These are phyloP conservation scores for Sakesphorus luctuosus DNA, from an alignment of 2,113 vertebrate species.

Conservation along the genomic window DNA sequence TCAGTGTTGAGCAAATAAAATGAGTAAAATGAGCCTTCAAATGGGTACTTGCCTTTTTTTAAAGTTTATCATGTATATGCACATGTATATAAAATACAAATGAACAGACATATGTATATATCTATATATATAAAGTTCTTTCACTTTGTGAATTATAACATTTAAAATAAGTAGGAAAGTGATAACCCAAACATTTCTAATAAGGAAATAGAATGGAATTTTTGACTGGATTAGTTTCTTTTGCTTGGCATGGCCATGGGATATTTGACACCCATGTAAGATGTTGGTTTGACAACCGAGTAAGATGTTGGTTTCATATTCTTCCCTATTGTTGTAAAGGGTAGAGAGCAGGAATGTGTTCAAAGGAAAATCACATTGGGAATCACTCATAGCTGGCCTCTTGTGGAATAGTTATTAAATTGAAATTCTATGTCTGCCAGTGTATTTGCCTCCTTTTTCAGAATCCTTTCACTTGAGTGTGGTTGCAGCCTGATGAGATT, in stretches of 20 bases:
- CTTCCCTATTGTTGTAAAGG: neutral
- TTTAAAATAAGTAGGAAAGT: neutral
- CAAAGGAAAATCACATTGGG: neutral
- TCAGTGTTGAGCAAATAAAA: neutral
- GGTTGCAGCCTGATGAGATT: neutral
- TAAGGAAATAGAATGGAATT: neutral
- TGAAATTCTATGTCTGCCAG: neutral
- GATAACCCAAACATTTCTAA: neutral
- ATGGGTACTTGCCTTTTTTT: accelerated
- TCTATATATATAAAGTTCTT: neutral
- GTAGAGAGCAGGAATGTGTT: neutral
- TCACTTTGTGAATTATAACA: neutral
- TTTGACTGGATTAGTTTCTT: neutral
- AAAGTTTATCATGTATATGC: neutral
- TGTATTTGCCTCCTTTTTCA: neutral
- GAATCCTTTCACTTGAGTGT: neutral
- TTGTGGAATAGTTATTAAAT: neutral
- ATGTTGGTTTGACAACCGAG: neutral
- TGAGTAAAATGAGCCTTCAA: neutral
- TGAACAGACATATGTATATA: accelerated
- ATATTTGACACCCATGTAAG: neutral
- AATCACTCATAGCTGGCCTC: neutral
- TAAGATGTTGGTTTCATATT: neutral
- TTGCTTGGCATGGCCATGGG: neutral
- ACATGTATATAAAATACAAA: neutral